Evolutionary conservation across 2,113 vertebrate genomes (phyloP).

Genomic region (Catharus fuscescens): DNA sequence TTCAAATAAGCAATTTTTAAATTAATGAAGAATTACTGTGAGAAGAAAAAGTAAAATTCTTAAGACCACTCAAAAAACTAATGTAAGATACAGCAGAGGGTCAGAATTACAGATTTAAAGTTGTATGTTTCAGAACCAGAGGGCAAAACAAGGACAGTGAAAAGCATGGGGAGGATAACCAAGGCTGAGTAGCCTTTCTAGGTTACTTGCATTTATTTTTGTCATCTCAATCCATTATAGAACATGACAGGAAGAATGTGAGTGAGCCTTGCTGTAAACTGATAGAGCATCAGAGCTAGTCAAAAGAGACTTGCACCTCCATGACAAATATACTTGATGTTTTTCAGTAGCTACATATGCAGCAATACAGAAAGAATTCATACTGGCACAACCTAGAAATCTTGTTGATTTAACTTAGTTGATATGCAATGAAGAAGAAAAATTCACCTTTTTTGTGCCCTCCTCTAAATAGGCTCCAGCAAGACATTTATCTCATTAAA

Average conservation of each 20-base stretch:
- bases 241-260: neutral
- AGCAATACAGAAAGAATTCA: neutral
- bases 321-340: neutral
- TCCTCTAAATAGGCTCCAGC: neutral
- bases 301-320: neutral
- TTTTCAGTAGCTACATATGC: neutral
- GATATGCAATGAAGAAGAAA: neutral
- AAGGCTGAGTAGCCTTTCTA: neutral
- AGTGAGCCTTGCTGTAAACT: neutral
- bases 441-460: neutral
- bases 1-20: neutral
- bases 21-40: neutral
- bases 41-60: neutral
- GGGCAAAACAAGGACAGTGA: neutral
- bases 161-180: neutral
- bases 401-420: neutral
- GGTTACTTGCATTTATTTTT: neutral
- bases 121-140: neutral
- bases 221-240: neutral
- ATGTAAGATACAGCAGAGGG: neutral
- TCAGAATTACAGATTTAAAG: neutral
- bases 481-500: neutral
- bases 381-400: neutral
- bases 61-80: neutral
- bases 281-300: neutral